These are phyloP conservation scores for Drosophila miranda DNA, from an alignment of 1,140 invertebrate genomes.

Conservation along the genomic window DNA sequence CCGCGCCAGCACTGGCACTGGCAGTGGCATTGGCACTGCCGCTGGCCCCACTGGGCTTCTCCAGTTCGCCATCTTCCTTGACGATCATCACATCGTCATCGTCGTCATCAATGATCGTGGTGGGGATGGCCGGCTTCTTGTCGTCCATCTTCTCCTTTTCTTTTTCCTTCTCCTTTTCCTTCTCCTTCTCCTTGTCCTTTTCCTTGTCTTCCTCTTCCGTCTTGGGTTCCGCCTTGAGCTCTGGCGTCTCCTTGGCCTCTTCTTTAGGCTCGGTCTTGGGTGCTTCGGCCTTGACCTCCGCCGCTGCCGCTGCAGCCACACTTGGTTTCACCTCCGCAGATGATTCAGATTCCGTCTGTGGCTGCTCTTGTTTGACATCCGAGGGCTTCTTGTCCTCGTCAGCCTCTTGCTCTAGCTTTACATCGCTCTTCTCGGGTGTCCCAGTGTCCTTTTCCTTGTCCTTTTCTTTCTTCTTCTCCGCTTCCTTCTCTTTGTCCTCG, in stretches of 20 bases:
- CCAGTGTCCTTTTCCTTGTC: slow-evolving; percentile 54
- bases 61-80: slow-evolving; percentile 83
- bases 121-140: slow-evolving; percentile 67
- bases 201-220: slow-evolving; percentile 47
- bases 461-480: slow-evolving; percentile 59
- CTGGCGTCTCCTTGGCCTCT: slow-evolving; percentile 42
- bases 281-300: slow-evolving; percentile 52
- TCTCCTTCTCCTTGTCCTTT: slow-evolving; percentile 60
- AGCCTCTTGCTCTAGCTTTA: slow-evolving; percentile 80
- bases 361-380: slow-evolving; percentile 53
- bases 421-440: slow-evolving; percentile 81
- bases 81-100: slow-evolving; percentile 85
- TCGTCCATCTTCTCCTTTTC: slow-evolving; percentile 60
- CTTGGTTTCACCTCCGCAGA: slow-evolving; percentile 26
- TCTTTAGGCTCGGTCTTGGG: slow-evolving; percentile 53
- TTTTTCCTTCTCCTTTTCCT: slow-evolving; percentile 67
- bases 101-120: slow-evolving; percentile 82
- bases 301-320: slow-evolving; percentile 7
- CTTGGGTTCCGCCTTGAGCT: slow-evolving; percentile 54
- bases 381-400: slow-evolving; percentile 78
- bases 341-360: slow-evolving; percentile 24
- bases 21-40: slow-evolving; percentile 83
- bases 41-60: slow-evolving; percentile 62
- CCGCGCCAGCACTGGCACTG: slow-evolving; percentile 83
- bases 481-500: slow-evolving; percentile 48